Conservation (phyloP, 1,140 invertebrate genomes). For the Pseudomyrmex cubaensis region DNA sequence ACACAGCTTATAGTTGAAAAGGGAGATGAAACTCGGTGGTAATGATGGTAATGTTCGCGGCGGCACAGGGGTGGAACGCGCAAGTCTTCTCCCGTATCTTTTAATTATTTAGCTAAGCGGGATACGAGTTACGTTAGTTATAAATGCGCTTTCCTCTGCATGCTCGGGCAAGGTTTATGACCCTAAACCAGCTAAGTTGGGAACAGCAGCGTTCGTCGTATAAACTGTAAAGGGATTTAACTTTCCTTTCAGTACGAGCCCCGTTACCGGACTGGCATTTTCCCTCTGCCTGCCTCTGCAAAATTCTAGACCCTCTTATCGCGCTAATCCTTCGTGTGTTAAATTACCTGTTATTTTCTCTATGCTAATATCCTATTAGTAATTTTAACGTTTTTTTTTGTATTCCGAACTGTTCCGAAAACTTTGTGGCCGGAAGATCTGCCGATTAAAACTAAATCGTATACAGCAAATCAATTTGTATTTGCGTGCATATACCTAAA, state of each 20-base stretch:
- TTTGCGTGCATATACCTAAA: not conserved
- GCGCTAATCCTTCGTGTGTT: constrained; percentile 69
- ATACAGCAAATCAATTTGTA: not conserved
- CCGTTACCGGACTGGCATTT: constrained; percentile 77
- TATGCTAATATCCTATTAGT: constrained; percentile 70
- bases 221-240: constrained; percentile 85
- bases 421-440: constrained; percentile 7
- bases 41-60: constrained; percentile 45
- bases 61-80: constrained; percentile 70
- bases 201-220: constrained; percentile 81
- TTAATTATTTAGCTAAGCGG: constrained; percentile 84
- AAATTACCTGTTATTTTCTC: constrained; percentile 70
- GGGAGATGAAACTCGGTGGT: constrained; percentile 48
- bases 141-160: constrained; percentile 80
- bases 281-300: constrained; percentile 72
- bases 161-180: constrained; percentile 81
- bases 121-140: constrained; percentile 81
- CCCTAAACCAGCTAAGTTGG: constrained; percentile 81
- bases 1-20: constrained; percentile 44
- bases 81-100: constrained; percentile 80
- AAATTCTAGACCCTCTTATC: constrained; percentile 74
- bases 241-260: constrained; percentile 82
- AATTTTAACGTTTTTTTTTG: constrained; percentile 27
- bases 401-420: not conserved
- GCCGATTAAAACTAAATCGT: constrained; percentile 22